Base-by-base conservation (phyloP, 2,888 invertebrate species). In the Ornithoptera priamus region DNA sequence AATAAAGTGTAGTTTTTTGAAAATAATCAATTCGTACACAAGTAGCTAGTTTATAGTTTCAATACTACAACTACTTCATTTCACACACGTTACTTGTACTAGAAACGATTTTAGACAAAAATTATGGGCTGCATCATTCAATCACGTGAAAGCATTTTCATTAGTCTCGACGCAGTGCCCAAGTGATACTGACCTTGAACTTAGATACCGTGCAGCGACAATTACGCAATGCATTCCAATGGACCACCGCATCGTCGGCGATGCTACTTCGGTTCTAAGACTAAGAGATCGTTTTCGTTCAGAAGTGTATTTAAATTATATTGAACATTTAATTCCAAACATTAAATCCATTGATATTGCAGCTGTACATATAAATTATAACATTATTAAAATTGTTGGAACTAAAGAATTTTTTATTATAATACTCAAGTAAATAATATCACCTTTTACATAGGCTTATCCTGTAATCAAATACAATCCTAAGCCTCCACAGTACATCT, bases 81-180 rank as follows among this genome's bases (percentile, higher is more conserved):
- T 12, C 50, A 50, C 50, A 17, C 10, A 50, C 39, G 18, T 15
- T 50, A 50, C 4, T 1, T 17, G 18, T 17, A 18, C 15, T 15
- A 50, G 50, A 50, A 50, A 12, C 3, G 18, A 50, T 50, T 50
- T 50, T 50, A 50, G 18, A 15, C 12, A 5, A 50, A 50, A 50
- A 50, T 50, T 50, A 50, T 50, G 15, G 5, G 2, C 18, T 50
- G 3, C 15, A 50, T 50, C 1, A 17, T 50, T 50, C 50, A 18
- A 50, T 50, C 50, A 15, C 50, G 18, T 62, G 62, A 70, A 62
- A 70, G 62, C 17, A 60, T 59, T 70, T 70, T 67, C 60, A 61
- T 64, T 70, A 70, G 61, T 66, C 20, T 42, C 18, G 36, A 59
- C n/a, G 46, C 46, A n/a, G 50, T 12, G 36, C 39, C 63, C 24